Percentiles rank a stretch among this genome's conserved stretches.
phyloP scores from a whole-genome alignment of 1,140 invertebrate genomes.

The Musca domestica region DNA sequence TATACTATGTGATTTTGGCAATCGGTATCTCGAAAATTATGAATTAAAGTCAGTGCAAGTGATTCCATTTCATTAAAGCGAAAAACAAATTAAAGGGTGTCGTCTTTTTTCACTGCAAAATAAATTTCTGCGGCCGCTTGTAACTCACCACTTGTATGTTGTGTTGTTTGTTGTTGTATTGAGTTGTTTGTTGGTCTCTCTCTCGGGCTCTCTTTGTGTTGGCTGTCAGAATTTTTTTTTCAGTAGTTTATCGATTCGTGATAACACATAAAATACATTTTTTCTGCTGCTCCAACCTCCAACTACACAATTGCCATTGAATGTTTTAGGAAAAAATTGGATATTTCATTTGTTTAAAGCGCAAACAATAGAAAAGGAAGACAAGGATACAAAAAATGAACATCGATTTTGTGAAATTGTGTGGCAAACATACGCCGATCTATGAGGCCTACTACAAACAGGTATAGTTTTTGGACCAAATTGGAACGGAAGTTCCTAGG shows the following conservation, averaged over 20 bases:
- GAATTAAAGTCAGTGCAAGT: background rate
- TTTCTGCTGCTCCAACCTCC: conserved; percentile 16
- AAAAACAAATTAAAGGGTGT: conserved; percentile 15
- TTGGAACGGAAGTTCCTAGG: background rate
- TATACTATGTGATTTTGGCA: no score
- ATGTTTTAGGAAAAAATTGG: conserved; percentile 15
- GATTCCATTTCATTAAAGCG: background rate
- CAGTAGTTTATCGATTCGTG: conserved; percentile 30
- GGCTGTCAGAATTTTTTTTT: conserved; percentile 28
- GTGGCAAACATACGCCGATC: conserved; percentile 77
- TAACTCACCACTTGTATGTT: conserved; percentile 4
- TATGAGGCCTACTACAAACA: conserved; percentile 85
- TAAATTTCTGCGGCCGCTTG: no score
- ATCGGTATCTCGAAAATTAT: no score
- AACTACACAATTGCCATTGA: background rate
- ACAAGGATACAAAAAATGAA: conserved; percentile 34
- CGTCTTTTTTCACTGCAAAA: background rate
- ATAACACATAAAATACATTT: conserved; percentile 27
- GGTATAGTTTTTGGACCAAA: conserved; percentile 55
- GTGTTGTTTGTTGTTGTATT: background rate
- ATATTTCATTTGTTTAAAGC: no score
- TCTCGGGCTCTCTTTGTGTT: conserved; percentile 8
- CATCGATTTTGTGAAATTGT: conserved; percentile 65
- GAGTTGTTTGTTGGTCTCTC: background rate
- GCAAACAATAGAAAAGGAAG: no score